Percentiles rank a stretch among this genome's conserved stretches.
Conservation (phyloP, 2,888 invertebrate species). For the Lithophane semibrunnea region DNA sequence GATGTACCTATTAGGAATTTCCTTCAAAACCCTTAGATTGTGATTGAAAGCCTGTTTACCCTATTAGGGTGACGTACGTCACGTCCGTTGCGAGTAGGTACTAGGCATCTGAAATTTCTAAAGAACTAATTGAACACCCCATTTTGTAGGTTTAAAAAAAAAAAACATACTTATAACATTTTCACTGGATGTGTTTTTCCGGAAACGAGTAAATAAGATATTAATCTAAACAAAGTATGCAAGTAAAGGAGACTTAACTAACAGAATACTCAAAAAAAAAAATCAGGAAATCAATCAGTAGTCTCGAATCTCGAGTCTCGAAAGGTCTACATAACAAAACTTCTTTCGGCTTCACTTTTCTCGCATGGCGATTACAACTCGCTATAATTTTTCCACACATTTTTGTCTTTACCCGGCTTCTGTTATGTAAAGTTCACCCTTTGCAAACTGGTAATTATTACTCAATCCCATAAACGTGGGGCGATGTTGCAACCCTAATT, state of each 20-base stretch:
- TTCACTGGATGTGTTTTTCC: not conserved
- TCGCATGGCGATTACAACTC: not conserved
- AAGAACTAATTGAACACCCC: not conserved
- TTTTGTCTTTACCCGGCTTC: conserved; percentile 16
- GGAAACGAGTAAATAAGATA: not conserved
- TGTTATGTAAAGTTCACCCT: conserved; percentile 27
- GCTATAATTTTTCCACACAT: not conserved
- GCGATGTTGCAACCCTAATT: conserved; percentile 9
- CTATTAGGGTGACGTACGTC: too few species aligned
- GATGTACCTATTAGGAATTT: too few species aligned
- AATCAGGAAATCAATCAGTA: conserved; percentile 1
- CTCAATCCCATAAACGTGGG: conserved; percentile 9
- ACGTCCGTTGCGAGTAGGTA: too few species aligned
- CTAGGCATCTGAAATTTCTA: too few species aligned
- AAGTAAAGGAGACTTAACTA: not conserved
- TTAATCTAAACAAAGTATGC: not conserved
- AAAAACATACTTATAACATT: too few species aligned
- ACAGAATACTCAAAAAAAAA: not conserved
- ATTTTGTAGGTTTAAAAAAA: too few species aligned
- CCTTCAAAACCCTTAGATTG: too few species aligned
- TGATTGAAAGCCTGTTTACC: too few species aligned
- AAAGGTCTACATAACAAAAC: not conserved
- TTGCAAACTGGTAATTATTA: not conserved
- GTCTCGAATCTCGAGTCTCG: not conserved
- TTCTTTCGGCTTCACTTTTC: not conserved